Percentiles rank a stretch among this genome's conserved stretches.
Conservation (phyloP, 2,888 invertebrate species). For the Petrophora chlorosata region DNA sequence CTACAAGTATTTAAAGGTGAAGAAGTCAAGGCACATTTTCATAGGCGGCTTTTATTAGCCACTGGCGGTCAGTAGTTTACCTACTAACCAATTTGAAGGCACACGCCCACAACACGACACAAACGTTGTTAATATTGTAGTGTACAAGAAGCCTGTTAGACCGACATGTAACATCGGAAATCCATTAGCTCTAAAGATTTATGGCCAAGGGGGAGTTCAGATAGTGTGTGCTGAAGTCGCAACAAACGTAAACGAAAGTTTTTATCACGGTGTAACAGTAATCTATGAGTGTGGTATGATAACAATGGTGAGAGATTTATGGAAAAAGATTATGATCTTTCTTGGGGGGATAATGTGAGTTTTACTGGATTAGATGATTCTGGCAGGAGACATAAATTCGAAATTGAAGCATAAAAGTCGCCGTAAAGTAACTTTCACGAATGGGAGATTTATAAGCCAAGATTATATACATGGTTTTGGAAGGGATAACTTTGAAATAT, state of each 20-base stretch:
- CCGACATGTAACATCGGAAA: slow-evolving; percentile 46
- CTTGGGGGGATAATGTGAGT: slow-evolving; percentile 1
- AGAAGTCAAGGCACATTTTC: slow-evolving; percentile 10
- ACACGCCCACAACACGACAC: slow-evolving; percentile 31
- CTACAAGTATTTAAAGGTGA: slow-evolving; percentile 9
- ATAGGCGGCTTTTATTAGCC: slow-evolving; percentile 5
- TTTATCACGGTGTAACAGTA: slow-evolving; percentile 21
- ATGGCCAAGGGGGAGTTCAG: slow-evolving; percentile 27
- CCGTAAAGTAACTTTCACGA: background rate
- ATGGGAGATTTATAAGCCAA: background rate
- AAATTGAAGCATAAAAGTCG: slow-evolving; percentile 1
- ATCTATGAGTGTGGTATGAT: slow-evolving; percentile 22
- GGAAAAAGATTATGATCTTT: slow-evolving; percentile 19
- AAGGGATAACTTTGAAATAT: too few species aligned
- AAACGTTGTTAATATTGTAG: slow-evolving; percentile 45
- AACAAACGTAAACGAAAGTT: slow-evolving; percentile 22
- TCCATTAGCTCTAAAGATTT: slow-evolving; percentile 44
- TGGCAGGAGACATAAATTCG: slow-evolving; percentile 11
- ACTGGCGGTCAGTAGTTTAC: background rate
- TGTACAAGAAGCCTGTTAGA: slow-evolving; percentile 47
- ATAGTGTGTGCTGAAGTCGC: slow-evolving; percentile 23
- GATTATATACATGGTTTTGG: background rate
- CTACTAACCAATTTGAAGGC: slow-evolving; percentile 31
- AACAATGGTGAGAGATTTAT: slow-evolving; percentile 23
- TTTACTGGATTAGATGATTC: background rate